phyloP scores from a whole-genome alignment of 2,888 invertebrate genomes.

The Cerastoderma edule region DNA sequence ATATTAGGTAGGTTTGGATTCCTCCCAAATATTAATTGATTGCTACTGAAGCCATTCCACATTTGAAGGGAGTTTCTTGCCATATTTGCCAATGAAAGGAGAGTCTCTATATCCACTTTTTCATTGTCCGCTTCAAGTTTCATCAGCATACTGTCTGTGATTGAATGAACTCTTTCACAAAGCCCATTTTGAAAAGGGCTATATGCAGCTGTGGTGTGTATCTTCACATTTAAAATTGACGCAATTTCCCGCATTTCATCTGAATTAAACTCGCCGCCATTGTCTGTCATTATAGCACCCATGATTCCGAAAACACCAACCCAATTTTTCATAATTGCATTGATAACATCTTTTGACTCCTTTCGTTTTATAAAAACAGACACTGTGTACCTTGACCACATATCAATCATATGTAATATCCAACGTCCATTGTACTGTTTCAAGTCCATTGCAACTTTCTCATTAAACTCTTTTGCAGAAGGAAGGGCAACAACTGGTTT shows the following conservation, averaged over 20 bases:
- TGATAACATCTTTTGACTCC: slow-evolving; percentile 39
- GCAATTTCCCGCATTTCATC: slow-evolving; percentile 51
- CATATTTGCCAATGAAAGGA: slow-evolving; percentile 46
- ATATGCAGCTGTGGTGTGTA: slow-evolving; percentile 38
- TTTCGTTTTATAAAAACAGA: slow-evolving; percentile 40
- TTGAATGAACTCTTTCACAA: slow-evolving; percentile 46
- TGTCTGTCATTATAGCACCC: slow-evolving; percentile 46
- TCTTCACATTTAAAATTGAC: slow-evolving; percentile 28
- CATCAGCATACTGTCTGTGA: slow-evolving; percentile 46
- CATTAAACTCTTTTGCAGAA: slow-evolving; percentile 42
- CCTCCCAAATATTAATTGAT: too few species aligned
- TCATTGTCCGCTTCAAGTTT: slow-evolving; percentile 39
- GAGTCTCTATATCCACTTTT: slow-evolving; percentile 7
- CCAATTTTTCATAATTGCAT: slow-evolving; percentile 54
- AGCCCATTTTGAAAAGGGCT: too few species aligned
- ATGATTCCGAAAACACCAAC: slow-evolving; percentile 51
- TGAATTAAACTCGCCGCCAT: too few species aligned
- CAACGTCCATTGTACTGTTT: slow-evolving; percentile 44
- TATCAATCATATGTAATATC: slow-evolving; percentile 53
- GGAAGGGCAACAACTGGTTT: slow-evolving; percentile 41
- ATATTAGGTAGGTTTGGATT: neutral
- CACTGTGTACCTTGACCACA: slow-evolving; percentile 44
- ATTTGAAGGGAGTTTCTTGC: slow-evolving; percentile 46
- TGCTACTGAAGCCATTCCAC: slow-evolving; percentile 45
- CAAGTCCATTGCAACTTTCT: slow-evolving; percentile 49